Conservation (phyloP, 2,888 invertebrate species). For the Encarsia formosa region DNA sequence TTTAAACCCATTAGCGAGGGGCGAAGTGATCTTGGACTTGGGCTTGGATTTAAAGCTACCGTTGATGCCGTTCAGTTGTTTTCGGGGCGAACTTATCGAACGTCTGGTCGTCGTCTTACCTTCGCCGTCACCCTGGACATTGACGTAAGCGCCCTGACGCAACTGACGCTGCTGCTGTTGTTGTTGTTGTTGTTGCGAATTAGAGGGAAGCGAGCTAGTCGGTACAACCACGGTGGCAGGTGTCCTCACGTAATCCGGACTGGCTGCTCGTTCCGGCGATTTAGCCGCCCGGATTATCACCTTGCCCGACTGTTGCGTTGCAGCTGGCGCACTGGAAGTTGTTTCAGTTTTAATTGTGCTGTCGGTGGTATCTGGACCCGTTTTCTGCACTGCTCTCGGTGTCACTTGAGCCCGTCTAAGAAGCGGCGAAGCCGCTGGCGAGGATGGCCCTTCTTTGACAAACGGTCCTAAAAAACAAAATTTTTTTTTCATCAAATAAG, state of each 20-base stretch:
- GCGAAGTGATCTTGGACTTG: neutral
- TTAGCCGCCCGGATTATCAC: slow-evolving; percentile 59
- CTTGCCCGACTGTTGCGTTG: slow-evolving; percentile 54
- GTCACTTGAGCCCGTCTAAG: slow-evolving; percentile 51
- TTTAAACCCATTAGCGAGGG: neutral
- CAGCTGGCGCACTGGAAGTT: neutral
- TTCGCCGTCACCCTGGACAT: slow-evolving; percentile 60
- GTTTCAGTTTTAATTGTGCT: slow-evolving; percentile 45
- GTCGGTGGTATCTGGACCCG: slow-evolving; percentile 43
- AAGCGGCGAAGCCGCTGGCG: slow-evolving; percentile 54
- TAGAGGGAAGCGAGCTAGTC: slow-evolving; percentile 26
- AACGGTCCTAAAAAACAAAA: slow-evolving; percentile 56
- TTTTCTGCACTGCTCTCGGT: slow-evolving; percentile 53
- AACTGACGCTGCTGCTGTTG: neutral
- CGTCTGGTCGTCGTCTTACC: slow-evolving; percentile 58
- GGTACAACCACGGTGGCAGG: slow-evolving; percentile 65
- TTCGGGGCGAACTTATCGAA: neutral
- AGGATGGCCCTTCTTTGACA: slow-evolving; percentile 60
- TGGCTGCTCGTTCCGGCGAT: slow-evolving; percentile 43
- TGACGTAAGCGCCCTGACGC: slow-evolving; percentile 65
- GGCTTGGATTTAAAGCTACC: neutral
- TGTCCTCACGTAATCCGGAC: slow-evolving; percentile 50
- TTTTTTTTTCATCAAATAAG: no score
- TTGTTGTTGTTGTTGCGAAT: neutral
- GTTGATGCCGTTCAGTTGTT: neutral